These are phyloP conservation scores for Zaprionus inermis DNA, from an alignment of 1,140 invertebrate genomes.

Conservation along the genomic window DNA sequence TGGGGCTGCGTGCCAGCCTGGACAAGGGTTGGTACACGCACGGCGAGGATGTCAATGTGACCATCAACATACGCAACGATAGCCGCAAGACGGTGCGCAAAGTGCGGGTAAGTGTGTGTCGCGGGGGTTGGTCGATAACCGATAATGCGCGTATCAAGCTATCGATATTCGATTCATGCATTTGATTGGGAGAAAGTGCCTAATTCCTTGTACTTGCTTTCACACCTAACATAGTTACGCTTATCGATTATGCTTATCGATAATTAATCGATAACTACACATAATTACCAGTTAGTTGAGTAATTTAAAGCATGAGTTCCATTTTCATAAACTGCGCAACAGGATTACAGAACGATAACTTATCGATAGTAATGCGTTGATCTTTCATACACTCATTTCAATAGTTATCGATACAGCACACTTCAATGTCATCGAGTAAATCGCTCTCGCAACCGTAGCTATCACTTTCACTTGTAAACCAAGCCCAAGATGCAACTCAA, in stretches of 20 bases:
- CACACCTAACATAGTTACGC: not conserved
- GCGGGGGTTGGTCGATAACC: not conserved
- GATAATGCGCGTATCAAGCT: too few relatives aligned
- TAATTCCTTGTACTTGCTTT: too few relatives aligned
- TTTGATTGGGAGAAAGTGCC: not conserved
- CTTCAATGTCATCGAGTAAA: not conserved
- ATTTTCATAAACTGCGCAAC: too few relatives aligned
- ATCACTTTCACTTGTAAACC: not conserved
- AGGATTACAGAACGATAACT: not conserved
- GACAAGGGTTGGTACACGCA: conserved; percentile 98
- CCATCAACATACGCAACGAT: conserved; percentile 95
- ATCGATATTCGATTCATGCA: not conserved
- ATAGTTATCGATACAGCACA: not conserved
- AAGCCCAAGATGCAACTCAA: not conserved
- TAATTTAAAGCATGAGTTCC: too few relatives aligned
- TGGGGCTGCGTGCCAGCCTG: conserved; percentile 93
- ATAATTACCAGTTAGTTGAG: too few relatives aligned
- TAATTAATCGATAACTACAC: too few relatives aligned
- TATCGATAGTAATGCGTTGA: too few relatives aligned
- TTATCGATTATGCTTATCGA: not conserved
- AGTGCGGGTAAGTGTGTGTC: conserved; percentile 89
- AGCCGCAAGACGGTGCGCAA: conserved; percentile 97
- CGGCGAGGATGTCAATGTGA: conserved; percentile 95
- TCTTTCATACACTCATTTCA: too few relatives aligned
- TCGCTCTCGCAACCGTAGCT: not conserved